Evolutionary conservation across 1,140 invertebrate species (phyloP).

Genomic region (Adelges cooleyi): DNA sequence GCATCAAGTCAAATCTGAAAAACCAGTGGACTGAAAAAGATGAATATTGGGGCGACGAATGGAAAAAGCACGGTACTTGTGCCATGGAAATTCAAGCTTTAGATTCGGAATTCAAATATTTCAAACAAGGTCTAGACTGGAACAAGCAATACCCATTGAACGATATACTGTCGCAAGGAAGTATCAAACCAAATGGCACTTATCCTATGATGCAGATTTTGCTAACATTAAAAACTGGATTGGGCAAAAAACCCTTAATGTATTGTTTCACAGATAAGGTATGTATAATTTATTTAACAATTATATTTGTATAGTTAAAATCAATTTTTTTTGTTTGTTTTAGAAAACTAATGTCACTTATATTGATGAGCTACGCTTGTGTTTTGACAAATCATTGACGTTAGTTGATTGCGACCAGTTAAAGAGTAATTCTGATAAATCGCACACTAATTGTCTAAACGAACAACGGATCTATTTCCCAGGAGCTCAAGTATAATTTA

Average conservation of each 20-base stretch:
- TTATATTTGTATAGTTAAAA: not conserved
- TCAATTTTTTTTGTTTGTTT: not conserved
- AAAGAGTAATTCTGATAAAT: not conserved
- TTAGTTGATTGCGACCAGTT: conserved; percentile 10
- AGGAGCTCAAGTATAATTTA: conserved; percentile 12
- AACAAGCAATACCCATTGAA: not conserved
- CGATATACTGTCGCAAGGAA: not conserved
- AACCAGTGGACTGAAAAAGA: conserved; percentile 54
- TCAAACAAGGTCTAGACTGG: conserved; percentile 52
- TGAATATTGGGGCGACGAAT: conserved; percentile 69
- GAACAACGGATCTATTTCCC: conserved; percentile 5
- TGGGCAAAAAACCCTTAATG: conserved; percentile 9
- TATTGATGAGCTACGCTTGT: conserved; percentile 21
- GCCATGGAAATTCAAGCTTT: conserved; percentile 48
- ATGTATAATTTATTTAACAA: no score
- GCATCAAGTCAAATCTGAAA: conserved; percentile 49
- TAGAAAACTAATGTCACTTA: not conserved
- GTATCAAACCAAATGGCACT: not conserved
- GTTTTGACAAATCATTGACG: conserved; percentile 9
- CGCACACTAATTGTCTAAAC: conserved; percentile 2
- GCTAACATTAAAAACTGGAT: conserved; percentile 9
- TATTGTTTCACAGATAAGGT: conserved; percentile 5
- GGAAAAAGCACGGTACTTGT: conserved; percentile 75
- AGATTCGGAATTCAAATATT: conserved; percentile 60
- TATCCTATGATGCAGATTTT: conserved; percentile 10